phyloP scores from a whole-genome alignment of 2,797 vertebrate species.

The Brotula barbata region DNA sequence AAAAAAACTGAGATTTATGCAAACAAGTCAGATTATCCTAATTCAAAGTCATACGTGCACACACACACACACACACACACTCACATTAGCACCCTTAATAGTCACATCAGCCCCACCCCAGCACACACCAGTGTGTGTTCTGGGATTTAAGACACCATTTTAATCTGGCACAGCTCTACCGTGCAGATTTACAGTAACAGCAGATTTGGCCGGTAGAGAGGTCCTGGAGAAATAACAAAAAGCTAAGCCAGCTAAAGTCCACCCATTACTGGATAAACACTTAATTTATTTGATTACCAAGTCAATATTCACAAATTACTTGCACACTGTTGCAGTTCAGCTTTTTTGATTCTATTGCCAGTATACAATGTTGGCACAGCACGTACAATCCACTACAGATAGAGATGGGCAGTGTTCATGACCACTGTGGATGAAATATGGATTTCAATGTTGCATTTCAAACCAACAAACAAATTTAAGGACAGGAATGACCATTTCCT shows the following conservation, averaged over 20 bases:
- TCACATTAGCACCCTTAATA: background rate
- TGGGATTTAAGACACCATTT: slow-evolving; percentile 50
- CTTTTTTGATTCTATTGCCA: background rate
- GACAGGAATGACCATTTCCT: background rate
- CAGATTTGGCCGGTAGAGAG: slow-evolving; percentile 5
- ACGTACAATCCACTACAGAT: no score
- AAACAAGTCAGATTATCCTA: slow-evolving; percentile 2
- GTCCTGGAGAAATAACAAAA: background rate
- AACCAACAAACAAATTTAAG: no score
- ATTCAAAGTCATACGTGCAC: background rate
- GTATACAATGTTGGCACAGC: background rate
- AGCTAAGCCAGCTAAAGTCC: slow-evolving; percentile 9
- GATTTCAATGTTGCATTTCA: no score
- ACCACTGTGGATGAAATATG: no score
- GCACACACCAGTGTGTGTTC: slow-evolving; percentile 14
- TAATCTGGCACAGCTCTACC: slow-evolving; percentile 38
- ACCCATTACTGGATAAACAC: background rate
- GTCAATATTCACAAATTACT: background rate
- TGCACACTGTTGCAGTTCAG: background rate
- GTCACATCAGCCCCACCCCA: slow-evolving; percentile 42
- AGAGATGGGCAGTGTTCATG: no score
- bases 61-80: slow-evolving; percentile 4
- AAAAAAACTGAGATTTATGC: slow-evolving; percentile 23
- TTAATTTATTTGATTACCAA: background rate
- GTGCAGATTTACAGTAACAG: slow-evolving; percentile 20